These are phyloP conservation scores for Cantharis flavilabris DNA, from an alignment of 2,888 invertebrate genomes.

Conservation along the genomic window DNA sequence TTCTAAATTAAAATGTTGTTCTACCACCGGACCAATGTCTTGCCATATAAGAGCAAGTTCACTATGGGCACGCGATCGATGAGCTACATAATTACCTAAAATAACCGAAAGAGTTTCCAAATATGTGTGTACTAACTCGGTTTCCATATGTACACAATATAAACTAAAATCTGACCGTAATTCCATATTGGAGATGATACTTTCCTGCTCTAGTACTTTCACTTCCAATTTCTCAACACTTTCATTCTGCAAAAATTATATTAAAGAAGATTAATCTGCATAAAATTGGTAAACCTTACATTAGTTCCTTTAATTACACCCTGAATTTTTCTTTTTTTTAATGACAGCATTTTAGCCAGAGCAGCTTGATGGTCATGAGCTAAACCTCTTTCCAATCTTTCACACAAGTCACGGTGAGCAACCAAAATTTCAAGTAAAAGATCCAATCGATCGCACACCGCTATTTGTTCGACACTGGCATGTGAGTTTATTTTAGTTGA, in stretches of 20 bases:
- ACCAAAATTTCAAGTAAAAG: constrained; percentile 60
- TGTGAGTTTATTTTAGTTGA: constrained; percentile 59
- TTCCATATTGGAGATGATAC: constrained; percentile 65
- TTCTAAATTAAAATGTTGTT: background rate
- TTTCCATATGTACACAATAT: constrained; percentile 66
- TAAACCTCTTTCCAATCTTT: constrained; percentile 64
- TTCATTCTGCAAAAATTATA: constrained; percentile 56
- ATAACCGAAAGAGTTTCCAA: constrained; percentile 64
- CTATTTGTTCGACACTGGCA: constrained; percentile 60
- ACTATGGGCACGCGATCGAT: constrained; percentile 60
- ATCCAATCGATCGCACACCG: constrained; percentile 61
- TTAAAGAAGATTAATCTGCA: background rate
- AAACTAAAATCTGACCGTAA: constrained; percentile 65
- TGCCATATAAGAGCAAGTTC: constrained; percentile 43
- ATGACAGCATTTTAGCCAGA: constrained; percentile 63
- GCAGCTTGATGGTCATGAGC: constrained; percentile 66
- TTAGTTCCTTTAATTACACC: constrained; percentile 65
- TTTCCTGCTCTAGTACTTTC: constrained; percentile 66
- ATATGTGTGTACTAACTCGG: constrained; percentile 64
- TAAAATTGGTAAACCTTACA: constrained; percentile 50
- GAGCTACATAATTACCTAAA: constrained; percentile 61
- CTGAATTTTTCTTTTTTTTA: constrained; percentile 67
- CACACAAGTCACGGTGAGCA: constrained; percentile 63
- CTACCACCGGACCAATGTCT: background rate
- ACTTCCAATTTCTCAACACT: constrained; percentile 65